phyloP scores from a whole-genome alignment of 2,888 invertebrate species.

The Zaprionus obscuricornis region DNA sequence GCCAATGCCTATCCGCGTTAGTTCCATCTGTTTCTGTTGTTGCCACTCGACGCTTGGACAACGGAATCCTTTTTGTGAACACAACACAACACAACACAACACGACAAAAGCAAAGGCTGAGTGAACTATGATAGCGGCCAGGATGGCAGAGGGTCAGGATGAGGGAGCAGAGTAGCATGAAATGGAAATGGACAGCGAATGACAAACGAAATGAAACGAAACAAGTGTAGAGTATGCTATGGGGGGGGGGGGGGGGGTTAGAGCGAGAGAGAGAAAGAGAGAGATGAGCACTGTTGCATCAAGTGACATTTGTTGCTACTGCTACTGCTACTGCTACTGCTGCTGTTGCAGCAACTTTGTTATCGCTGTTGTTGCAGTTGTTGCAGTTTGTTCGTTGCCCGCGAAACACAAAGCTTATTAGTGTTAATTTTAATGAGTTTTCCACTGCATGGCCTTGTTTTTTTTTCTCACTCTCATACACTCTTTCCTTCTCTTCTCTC shows the following conservation, averaged over 20 bases:
- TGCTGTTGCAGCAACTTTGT: conserved; percentile 53
- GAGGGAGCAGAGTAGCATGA: not conserved
- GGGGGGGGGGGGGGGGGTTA: not conserved
- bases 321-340: conserved; percentile 7
- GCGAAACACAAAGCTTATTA: conserved; percentile 61
- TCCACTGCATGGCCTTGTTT: conserved; percentile 58
- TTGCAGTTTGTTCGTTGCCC: conserved; percentile 33
- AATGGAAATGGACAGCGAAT: conserved; percentile 49
- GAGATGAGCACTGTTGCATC: conserved; percentile 37
- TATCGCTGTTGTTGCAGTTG: conserved; percentile 54
- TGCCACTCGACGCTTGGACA: conserved; percentile 53
- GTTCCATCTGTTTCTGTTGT: not conserved
- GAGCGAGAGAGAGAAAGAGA: not conserved
- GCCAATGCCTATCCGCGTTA: not conserved
- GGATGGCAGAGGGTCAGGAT: not conserved
- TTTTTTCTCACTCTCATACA: not conserved
- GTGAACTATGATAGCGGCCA: not conserved
- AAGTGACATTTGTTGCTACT: conserved; percentile 55
- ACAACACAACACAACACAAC: conserved; percentile 39
- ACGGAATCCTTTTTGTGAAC: conserved; percentile 62
- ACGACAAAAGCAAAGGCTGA: too few relatives aligned
- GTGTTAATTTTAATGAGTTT: conserved; percentile 68
- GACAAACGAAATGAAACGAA: conserved; percentile 42
- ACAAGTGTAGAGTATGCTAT: too few relatives aligned
- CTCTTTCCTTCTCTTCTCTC: conserved; percentile 1